Evolutionary conservation across 92 coral and sea anemone genomes (phyloP).

Genomic region (Porites divaricata): DNA sequence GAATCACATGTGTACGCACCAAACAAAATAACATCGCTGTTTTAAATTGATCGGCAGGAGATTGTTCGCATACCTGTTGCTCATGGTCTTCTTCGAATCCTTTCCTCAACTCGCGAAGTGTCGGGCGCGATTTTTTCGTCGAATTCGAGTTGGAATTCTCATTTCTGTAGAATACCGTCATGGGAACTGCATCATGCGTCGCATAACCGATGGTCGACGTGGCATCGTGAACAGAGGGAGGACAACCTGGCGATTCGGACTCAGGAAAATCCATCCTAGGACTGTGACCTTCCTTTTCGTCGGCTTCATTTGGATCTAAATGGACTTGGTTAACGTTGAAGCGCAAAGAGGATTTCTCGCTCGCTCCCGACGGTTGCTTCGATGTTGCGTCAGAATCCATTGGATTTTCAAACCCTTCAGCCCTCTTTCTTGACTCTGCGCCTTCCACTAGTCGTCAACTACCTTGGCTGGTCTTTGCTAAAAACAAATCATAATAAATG

Average conservation of each 20-base stretch:
- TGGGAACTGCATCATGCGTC: conserved; percentile 96
- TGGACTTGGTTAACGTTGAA: conserved; percentile 28
- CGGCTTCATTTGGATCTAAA: conserved; percentile 13
- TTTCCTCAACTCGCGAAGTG: conserved; percentile 91
- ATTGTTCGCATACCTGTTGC: conserved; percentile 71
- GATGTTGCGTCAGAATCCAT: not conserved
- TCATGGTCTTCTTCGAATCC: conserved; percentile 90
- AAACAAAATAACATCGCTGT: not conserved
- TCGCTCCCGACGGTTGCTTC: conserved; percentile 2
- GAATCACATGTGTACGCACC: not conserved
- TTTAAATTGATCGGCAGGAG: conserved; percentile 20
- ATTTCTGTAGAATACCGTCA: conserved; percentile 96
- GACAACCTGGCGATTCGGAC: conserved; percentile 44
- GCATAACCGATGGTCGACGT: conserved; percentile 88
- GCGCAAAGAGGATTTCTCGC: conserved; percentile 22
- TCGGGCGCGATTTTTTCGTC: conserved; percentile 80
- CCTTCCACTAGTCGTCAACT: not conserved
- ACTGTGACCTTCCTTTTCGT: conserved; percentile 14
- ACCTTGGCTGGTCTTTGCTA: conserved; percentile 30
- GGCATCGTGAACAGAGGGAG: conserved; percentile 54
- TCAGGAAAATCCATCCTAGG: conserved; percentile 40
- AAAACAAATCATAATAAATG: conserved; percentile 28
- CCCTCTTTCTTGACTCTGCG: conserved; percentile 1
- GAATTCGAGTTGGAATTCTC: conserved; percentile 77
- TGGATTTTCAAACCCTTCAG: conserved; percentile 21